Evolutionary conservation across 2,888 invertebrate species (phyloP), one percentile per base, ranked within the genome.

Genomic region (Drosophila tanythrix): DNA sequence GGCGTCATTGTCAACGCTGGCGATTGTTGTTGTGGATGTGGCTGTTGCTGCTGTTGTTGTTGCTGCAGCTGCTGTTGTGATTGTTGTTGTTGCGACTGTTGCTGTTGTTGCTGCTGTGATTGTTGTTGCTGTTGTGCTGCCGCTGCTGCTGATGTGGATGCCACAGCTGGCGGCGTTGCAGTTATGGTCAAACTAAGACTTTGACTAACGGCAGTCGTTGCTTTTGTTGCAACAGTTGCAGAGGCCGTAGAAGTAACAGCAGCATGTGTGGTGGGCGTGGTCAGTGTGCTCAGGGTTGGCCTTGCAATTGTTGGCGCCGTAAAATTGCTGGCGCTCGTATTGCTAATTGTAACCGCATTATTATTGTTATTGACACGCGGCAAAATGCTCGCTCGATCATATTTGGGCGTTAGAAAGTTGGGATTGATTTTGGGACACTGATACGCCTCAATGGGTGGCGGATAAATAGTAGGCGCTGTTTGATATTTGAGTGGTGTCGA

Each of bases 401-500:
- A 93, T 81, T 93, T 93, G 13, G 93, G 93, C 29, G 93, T 93
- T 21, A 93, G 74, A 84, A 93, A 93, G 64, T 92, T 93, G 3
- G 93, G 93, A 81, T 93, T 93, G 3, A 93, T 92, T 81, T 93
- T 93, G 52, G 93, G 93, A 62, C 93, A 93, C 27, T 93, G 93
- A 84, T 92, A 93, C 56, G 92, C 92, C 79, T 93, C 93, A 33
- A 93, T 91, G 31, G 92, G 92, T 5, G 92, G 91, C 51, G 92
- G 92, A 84, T 92, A 93, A 61, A 92, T 91, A 15, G 92, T 92
- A 43, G 93, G 92, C 11, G 93, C 90, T 15, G 92, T 92, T 72
- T 91, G 93, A 72, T 92, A 92, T 74, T 92, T 92, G 0, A 91
- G 60, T n/a, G 92, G 90, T 3, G 46, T 46, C 15, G 92, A 88